phyloP scores from a whole-genome alignment of 2,797 vertebrate genomes.

The Protosalanx chinensis region DNA sequence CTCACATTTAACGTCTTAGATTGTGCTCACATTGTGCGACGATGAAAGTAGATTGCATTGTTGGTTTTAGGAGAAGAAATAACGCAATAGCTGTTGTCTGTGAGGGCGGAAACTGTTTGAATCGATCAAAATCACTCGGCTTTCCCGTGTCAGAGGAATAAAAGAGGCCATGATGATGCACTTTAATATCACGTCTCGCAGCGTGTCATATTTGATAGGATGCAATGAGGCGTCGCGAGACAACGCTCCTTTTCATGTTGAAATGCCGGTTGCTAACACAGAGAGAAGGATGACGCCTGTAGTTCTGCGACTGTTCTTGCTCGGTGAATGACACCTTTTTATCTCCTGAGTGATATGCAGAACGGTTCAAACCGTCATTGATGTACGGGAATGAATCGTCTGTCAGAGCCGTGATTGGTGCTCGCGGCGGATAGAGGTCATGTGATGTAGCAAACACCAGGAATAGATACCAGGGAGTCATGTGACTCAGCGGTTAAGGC shows the following conservation, averaged over 20 bases:
- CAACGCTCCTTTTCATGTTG: background rate
- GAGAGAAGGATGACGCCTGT: background rate
- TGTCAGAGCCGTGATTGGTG: background rate
- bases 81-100: conserved; percentile 25
- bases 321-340: conserved; percentile 29
- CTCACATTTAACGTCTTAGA: conserved; percentile 30
- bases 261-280: background rate
- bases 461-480: no score
- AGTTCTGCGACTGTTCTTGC: background rate
- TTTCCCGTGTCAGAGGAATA: conserved; percentile 10
- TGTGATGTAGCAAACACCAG: background rate
- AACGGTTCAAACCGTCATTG: background rate
- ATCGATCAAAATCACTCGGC: conserved; percentile 45
- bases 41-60: conserved; percentile 37
- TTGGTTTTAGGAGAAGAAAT: background rate
- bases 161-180: conserved; percentile 20
- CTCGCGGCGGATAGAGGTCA: background rate
- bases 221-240: background rate
- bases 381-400: conserved; percentile 1
- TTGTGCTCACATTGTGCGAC: conserved; percentile 37
- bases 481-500: no score
- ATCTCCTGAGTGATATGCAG: conserved; percentile 8
- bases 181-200: conserved; percentile 39
- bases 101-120: conserved; percentile 36
- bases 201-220: conserved; percentile 11